These are phyloP conservation scores for Drosophila parvula DNA, from an alignment of 1,140 invertebrate genomes.

Conservation along the genomic window DNA sequence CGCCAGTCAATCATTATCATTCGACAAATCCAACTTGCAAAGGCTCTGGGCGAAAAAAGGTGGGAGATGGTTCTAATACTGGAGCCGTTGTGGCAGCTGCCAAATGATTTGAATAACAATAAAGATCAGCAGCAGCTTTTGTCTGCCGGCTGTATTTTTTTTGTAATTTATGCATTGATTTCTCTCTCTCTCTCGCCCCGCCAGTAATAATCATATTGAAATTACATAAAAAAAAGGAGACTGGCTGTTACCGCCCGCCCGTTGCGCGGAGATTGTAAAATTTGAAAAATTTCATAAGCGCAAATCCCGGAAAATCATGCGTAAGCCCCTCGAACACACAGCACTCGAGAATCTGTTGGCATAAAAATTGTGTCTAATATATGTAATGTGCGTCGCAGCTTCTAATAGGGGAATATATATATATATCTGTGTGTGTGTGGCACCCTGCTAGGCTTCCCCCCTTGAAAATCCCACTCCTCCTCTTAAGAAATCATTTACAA, in stretches of 20 bases:
- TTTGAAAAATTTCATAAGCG: constrained; percentile 62
- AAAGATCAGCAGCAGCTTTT: constrained; percentile 74
- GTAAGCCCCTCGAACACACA: constrained; percentile 58
- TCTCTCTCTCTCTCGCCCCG: constrained; percentile 3
- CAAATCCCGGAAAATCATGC: constrained; percentile 66
- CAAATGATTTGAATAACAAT: constrained; percentile 80
- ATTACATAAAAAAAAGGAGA: constrained; percentile 62
- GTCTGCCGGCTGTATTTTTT: constrained; percentile 48
- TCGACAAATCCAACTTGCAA: constrained; percentile 36
- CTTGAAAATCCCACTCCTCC: constrained; percentile 7
- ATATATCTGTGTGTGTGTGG: constrained; percentile 31
- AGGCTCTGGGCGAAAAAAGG: constrained; percentile 9
- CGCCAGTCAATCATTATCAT: constrained; percentile 77
- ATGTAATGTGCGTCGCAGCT: constrained; percentile 68
- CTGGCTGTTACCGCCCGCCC: constrained; percentile 62
- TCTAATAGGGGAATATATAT: constrained; percentile 21
- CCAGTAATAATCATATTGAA: constrained; percentile 76
- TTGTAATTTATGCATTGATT: constrained; percentile 82
- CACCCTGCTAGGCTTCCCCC: constrained; percentile 42
- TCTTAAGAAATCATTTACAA: constrained; percentile 72
- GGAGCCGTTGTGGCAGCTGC: constrained; percentile 43
- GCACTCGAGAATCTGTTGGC: constrained; percentile 72
- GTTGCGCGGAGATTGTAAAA: constrained; percentile 68
- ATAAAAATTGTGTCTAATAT: constrained; percentile 68
- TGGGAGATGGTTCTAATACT: constrained; percentile 11